Base-by-base conservation (phyloP, 2,888 invertebrate species). In the Mimumesa dahlbomi region DNA sequence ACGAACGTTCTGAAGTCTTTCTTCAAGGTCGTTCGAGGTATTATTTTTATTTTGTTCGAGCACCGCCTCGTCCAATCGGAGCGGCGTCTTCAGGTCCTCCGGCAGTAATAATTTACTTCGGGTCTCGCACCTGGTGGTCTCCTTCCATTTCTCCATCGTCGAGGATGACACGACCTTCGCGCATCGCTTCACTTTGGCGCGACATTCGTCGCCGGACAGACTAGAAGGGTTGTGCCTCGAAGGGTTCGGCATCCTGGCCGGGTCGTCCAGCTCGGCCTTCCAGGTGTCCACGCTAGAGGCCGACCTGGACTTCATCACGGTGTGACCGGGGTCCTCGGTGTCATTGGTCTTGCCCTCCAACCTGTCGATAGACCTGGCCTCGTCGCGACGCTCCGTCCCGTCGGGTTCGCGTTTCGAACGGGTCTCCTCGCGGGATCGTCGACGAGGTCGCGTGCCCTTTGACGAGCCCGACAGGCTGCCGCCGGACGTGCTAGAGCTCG, bases 61-160 rank as follows among this genome's bases (percentile, higher is more conserved):
- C 11, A 82, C 74, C 3, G 73, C 82, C 57, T 82, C 81, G 62
- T 88, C 88, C 43, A 89, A 77, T 6, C 79, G 71, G 2, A 84
- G 74, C 2, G 89, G 89, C 19, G 83, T 87, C 70, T 87, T 87
- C 5, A 89, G 75, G 63, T 88, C 86, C 18, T 82, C 84, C 4
- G 86, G 84, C 0, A 73, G 81, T 14, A 89, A 75, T 0, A 80
- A 56, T 49, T 82, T 84, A 57, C 87, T 85, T 58, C 83, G 81
- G 2, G 81, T 84, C 58, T 82, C 86, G 73, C 79, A 83, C 48
- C 84, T 80, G 29, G 77, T 72, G 25, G 83, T 81, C 69, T 84
- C 85, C 73, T 86, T 87, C 87, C 87, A 88, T 59, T 85, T 87
- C 49, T 85, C 85, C 74, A 83, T 84, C 50, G 81, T 82, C 38